Conservation (phyloP, 2,113 vertebrate species). For the Copsychus sechellarum region DNA sequence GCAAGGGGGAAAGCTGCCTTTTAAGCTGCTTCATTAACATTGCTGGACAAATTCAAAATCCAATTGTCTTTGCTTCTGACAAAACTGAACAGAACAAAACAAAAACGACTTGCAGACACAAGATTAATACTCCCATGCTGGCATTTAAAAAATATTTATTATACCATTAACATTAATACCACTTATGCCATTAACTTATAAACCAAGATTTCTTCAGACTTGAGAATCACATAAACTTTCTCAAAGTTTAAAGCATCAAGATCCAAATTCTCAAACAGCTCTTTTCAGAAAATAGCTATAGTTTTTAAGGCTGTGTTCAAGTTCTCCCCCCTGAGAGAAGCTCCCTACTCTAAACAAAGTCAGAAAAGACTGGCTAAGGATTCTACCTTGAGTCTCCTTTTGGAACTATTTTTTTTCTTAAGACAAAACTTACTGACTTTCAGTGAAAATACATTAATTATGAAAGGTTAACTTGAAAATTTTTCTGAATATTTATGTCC, state of each 20-base stretch:
- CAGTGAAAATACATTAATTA: background rate
- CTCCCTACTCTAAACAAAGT: background rate
- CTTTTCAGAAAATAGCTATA: background rate
- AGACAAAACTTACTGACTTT: background rate
- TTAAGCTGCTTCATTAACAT: constrained; percentile 34
- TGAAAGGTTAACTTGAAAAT: background rate
- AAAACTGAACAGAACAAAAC: constrained; percentile 13
- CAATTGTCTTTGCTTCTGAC: constrained; percentile 52
- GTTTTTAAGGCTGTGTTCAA: background rate
- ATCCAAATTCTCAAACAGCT: background rate
- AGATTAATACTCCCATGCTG: background rate
- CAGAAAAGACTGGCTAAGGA: background rate
- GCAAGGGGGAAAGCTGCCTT: constrained; percentile 9
- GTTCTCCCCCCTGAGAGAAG: background rate
- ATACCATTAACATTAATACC: too few species aligned
- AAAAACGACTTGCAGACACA: constrained; percentile 35
- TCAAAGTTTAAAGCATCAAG: background rate
- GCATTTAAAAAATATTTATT: background rate
- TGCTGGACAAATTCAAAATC: constrained; percentile 30
- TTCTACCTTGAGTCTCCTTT: background rate
- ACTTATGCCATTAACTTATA: background rate
- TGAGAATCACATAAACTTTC: constrained; percentile 12
- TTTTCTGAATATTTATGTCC: background rate
- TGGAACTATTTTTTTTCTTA: background rate
- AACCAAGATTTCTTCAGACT: constrained; percentile 12